These are phyloP conservation scores for Calcarius lapponicus DNA, from an alignment of 2,797 vertebrate species.

Conservation along the genomic window DNA sequence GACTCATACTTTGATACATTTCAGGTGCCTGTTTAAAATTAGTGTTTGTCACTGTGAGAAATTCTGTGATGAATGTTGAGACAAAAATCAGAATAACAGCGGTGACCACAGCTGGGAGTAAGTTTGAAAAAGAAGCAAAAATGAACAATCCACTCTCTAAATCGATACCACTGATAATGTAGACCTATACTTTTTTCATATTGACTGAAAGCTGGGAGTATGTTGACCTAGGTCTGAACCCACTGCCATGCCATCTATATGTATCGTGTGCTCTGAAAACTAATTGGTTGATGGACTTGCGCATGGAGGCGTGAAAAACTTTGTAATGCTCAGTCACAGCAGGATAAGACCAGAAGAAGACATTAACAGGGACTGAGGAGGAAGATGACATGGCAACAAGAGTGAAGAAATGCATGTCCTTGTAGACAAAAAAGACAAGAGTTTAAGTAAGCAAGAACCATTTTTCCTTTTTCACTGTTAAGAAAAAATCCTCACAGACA, in stretches of 20 bases:
- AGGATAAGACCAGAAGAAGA: constrained; percentile 71
- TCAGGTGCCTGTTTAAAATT: constrained; percentile 37
- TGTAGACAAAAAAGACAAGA: constrained; percentile 40
- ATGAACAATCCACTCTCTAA: constrained; percentile 49
- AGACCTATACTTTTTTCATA: constrained; percentile 60
- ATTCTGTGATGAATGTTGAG: constrained; percentile 17
- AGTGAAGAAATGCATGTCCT: constrained; percentile 60
- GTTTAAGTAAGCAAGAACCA: neutral
- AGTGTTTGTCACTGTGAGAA: neutral
- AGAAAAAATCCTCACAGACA: neutral
- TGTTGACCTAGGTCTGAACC: constrained; percentile 85
- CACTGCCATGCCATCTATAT: constrained; percentile 79
- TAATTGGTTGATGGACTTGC: constrained; percentile 82
- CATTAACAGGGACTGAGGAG: constrained; percentile 62
- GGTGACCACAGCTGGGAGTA: neutral
- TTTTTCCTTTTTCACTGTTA: neutral
- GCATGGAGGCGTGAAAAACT: constrained; percentile 86
- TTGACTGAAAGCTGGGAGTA: constrained; percentile 65
- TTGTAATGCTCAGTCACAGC: constrained; percentile 88
- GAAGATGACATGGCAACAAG: constrained; percentile 53
- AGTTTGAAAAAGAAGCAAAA: constrained; percentile 38
- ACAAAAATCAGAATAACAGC: neutral
- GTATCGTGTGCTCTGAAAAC: constrained; percentile 80
- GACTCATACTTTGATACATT: constrained; percentile 14
- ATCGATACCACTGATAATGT: constrained; percentile 70